Percentiles rank a stretch among this genome's conserved stretches.
Evolutionary conservation across 2,888 invertebrate genomes (phyloP).

Genomic region (Glaucopsyche alexis): DNA sequence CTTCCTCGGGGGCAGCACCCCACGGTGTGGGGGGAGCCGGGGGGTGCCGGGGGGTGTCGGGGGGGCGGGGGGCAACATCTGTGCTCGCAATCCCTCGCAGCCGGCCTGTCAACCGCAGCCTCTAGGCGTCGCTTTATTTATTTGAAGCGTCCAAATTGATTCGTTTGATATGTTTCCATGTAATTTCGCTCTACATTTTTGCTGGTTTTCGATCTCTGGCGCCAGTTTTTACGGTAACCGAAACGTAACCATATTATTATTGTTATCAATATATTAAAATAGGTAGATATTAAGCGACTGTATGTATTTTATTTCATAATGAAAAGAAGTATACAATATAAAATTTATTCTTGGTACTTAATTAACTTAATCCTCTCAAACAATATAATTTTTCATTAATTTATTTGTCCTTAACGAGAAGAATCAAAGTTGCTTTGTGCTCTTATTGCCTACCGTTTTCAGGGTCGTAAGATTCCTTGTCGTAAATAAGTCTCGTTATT

Average conservation of each 20-base stretch:
- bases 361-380: too few relatives aligned
- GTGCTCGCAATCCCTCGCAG: conserved; percentile 61
- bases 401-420: too few relatives aligned
- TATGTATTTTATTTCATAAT: too few relatives aligned
- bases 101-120: conserved; percentile 67
- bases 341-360: too few relatives aligned
- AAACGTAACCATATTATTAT: background rate
- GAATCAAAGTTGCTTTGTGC: too few relatives aligned
- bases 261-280: background rate
- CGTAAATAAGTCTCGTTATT: too few relatives aligned
- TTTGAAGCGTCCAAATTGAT: conserved; percentile 58
- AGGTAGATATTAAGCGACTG: background rate
- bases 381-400: too few relatives aligned
- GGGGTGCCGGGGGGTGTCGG: background rate
- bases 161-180: conserved; percentile 57
- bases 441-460: too few relatives aligned
- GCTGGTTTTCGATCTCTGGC: conserved; percentile 36
- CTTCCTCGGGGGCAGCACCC: conserved; percentile 36
- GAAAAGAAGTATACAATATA: too few relatives aligned
- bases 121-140: conserved; percentile 44
- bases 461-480: too few relatives aligned
- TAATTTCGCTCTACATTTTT: conserved; percentile 39
- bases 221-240: background rate
- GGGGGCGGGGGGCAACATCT: conserved; percentile 53
- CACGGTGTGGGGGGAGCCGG: background rate